These are phyloP conservation scores for Drosophila colorata DNA, from an alignment of 2,888 invertebrate genomes.

Conservation along the genomic window DNA sequence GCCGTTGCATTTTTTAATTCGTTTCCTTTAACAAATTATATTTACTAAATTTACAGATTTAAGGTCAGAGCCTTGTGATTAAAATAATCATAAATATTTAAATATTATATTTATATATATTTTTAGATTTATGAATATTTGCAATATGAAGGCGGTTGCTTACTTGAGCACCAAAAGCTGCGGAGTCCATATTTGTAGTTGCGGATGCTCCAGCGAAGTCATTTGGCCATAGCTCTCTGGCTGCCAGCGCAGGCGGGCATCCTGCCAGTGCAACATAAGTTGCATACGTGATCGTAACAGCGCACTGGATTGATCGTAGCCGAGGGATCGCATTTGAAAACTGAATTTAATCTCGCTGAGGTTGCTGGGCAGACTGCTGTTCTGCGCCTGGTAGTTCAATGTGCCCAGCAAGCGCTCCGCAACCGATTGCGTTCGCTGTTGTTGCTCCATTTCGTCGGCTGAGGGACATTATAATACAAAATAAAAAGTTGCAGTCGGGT, in stretches of 20 bases:
- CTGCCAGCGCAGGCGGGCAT: conserved; percentile 88
- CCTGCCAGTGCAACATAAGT: conserved; percentile 87
- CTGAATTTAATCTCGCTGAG: conserved; percentile 72
- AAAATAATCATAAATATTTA: too few species aligned
- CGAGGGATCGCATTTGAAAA: conserved; percentile 78
- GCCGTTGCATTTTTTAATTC: too few species aligned
- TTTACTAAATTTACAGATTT: too few species aligned
- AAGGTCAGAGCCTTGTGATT: too few species aligned
- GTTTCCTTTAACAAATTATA: too few species aligned
- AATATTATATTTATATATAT: too few species aligned
- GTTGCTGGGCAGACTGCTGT: conserved; percentile 83
- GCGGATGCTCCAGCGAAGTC: conserved; percentile 57
- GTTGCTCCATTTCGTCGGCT: conserved; percentile 77
- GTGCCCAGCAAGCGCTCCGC: conserved; percentile 86
- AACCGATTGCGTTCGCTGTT: conserved; percentile 82
- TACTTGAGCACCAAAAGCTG: conserved; percentile 78
- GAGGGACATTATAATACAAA: neutral
- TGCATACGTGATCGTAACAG: conserved; percentile 82
- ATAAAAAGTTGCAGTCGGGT: too few species aligned
- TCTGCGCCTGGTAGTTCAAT: conserved; percentile 85
- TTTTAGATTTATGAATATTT: neutral
- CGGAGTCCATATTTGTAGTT: conserved; percentile 79
- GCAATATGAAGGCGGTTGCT: conserved; percentile 10
- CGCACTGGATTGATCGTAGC: conserved; percentile 75
- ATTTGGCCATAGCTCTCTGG: conserved; percentile 87